Evolutionary conservation across 2,888 invertebrate species (phyloP).

Genomic region (Mimas tiliae): DNA sequence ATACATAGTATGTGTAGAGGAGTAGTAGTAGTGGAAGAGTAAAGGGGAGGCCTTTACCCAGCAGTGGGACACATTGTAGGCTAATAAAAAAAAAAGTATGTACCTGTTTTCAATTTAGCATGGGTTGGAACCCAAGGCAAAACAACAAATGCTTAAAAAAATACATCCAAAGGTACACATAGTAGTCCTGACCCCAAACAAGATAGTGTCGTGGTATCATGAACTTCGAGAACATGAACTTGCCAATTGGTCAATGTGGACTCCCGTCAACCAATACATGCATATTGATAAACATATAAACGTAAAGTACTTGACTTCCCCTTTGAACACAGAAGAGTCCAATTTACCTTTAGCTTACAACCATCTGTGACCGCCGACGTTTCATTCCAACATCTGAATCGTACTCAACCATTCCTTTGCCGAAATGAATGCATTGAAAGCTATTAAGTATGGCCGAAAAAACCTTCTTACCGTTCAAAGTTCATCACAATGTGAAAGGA

Average conservation of each 20-base stretch:
- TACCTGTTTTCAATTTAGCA: too few species aligned
- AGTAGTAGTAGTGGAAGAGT: too few species aligned
- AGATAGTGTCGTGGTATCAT: too few species aligned
- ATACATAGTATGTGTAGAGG: too few species aligned
- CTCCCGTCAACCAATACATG: not conserved
- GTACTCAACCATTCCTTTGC: not conserved
- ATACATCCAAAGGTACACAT: too few species aligned
- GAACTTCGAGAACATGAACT: not conserved
- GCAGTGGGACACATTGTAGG: too few species aligned
- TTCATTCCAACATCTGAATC: not conserved
- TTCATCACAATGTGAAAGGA: not conserved
- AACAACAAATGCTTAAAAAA: too few species aligned
- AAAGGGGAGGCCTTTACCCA: too few species aligned
- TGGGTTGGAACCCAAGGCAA: too few species aligned
- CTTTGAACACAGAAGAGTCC: constrained; percentile 9
- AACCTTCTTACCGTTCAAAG: not conserved
- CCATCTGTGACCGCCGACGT: not conserved
- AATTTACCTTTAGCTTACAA: constrained; percentile 13
- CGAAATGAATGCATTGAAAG: constrained; percentile 1
- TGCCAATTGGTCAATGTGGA: too few species aligned
- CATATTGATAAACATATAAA: not conserved
- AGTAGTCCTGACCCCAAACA: too few species aligned
- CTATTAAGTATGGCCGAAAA: not conserved
- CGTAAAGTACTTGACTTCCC: not conserved
- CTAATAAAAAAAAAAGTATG: too few species aligned